These are phyloP conservation scores for Empidonax alnorum DNA, from an alignment of 2,113 vertebrate genomes.

Conservation along the genomic window DNA sequence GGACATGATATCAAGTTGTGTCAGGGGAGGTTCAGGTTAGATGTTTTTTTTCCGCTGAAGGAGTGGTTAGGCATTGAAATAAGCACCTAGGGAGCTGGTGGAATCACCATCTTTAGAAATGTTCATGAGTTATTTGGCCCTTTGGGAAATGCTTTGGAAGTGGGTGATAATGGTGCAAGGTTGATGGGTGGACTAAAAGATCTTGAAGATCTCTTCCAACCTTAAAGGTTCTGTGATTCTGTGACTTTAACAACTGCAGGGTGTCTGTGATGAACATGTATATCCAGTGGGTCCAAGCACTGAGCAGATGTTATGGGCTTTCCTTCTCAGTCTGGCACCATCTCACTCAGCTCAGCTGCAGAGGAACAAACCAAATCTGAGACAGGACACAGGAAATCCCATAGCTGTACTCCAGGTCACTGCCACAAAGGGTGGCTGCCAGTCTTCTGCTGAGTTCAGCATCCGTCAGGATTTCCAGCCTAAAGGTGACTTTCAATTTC, in stretches of 20 bases:
- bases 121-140: too few relatives aligned
- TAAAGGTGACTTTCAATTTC: not conserved
- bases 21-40: not conserved
- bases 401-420: not conserved
- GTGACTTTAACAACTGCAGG: not conserved
- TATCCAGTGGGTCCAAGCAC: rapidly evolving
- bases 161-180: not conserved
- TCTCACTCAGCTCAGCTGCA: not conserved
- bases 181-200: not conserved
- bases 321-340: not conserved
- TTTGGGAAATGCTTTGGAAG: not conserved
- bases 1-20: not conserved
- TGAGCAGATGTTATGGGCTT: not conserved
- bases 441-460: not conserved
- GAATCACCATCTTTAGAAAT: not conserved
- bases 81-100: rapidly evolving
- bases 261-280: rapidly evolving
- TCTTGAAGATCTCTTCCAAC: not conserved
- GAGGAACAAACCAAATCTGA: not conserved
- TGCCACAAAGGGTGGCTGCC: not conserved
- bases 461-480: not conserved
- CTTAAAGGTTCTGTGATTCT: not conserved
- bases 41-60: not conserved
- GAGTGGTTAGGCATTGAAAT: not conserved
- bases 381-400: not conserved